These are phyloP conservation scores for Scomber colias DNA, from an alignment of 2,113 vertebrate genomes.

Conservation along the genomic window DNA sequence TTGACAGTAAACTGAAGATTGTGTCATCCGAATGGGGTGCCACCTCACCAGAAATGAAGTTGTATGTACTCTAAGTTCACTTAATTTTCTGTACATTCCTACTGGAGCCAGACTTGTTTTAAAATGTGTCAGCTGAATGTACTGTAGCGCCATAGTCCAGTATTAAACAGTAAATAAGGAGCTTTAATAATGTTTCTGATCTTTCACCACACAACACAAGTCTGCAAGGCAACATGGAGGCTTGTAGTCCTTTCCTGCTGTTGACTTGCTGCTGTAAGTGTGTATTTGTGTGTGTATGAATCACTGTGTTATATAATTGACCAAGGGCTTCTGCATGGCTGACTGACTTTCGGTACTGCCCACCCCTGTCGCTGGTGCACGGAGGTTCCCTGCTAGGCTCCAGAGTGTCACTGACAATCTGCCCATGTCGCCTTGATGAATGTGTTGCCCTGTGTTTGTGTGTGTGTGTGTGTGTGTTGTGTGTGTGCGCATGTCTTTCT, in stretches of 20 bases:
- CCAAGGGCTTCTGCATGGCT: conserved; percentile 72
- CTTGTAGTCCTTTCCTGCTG: conserved; percentile 29
- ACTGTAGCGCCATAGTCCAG: background rate
- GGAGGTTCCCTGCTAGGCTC: conserved; percentile 75
- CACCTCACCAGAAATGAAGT: conserved; percentile 57
- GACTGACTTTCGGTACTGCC: conserved; percentile 68
- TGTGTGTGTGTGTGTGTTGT: background rate
- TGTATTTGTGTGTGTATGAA: conserved; percentile 53
- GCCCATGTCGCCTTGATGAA: conserved; percentile 77
- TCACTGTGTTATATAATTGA: conserved; percentile 79
- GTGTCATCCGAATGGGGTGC: conserved; percentile 66
- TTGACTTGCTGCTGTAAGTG: conserved; percentile 23
- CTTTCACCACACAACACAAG: background rate
- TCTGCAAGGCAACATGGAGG: conserved; percentile 18
- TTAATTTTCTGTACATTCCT: conserved; percentile 31
- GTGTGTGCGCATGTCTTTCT: conserved; percentile 9
- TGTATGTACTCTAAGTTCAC: conserved; percentile 66
- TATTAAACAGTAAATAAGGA: conserved; percentile 22
- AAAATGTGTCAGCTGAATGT: conserved; percentile 20
- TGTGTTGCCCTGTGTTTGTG: conserved; percentile 51
- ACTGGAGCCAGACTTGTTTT: background rate
- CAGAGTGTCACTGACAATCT: conserved; percentile 81
- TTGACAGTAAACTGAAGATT: conserved; percentile 37
- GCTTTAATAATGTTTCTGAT: conserved; percentile 46
- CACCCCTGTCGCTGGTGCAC: conserved; percentile 69